These are phyloP conservation scores for Dicrurus megarhynchus DNA, from an alignment of 2,113 vertebrate species.

Conservation along the genomic window DNA sequence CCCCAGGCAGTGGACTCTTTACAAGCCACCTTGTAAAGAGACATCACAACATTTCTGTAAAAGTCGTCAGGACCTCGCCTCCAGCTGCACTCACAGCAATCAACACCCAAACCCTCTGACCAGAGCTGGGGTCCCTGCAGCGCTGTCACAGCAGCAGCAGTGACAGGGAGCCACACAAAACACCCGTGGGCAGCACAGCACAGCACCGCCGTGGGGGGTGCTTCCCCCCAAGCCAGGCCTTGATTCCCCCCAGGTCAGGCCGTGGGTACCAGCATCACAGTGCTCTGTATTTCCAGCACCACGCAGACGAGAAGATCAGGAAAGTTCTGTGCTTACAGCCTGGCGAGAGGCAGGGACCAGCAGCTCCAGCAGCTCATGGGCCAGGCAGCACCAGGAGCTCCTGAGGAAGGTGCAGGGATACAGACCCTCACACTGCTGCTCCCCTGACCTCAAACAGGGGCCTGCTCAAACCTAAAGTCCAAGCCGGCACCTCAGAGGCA, in stretches of 20 bases:
- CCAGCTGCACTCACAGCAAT: not conserved
- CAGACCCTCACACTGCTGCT: not conserved
- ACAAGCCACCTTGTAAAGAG: not conserved
- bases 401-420: not conserved
- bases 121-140: not conserved
- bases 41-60: fast-evolving
- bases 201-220: not conserved
- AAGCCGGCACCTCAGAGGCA: not conserved
- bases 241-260: not conserved
- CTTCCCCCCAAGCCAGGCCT: too few relatives aligned
- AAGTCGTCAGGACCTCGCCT: not conserved
- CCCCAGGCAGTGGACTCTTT: not conserved
- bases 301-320: not conserved
- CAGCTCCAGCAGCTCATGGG: not conserved
- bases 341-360: not conserved
- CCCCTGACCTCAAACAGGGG: not conserved
- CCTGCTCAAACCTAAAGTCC: not conserved
- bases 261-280: not conserved
- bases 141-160: not conserved
- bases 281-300: not conserved
- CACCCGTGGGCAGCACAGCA: not conserved
- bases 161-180: not conserved
- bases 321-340: not conserved
- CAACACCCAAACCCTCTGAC: not conserved
- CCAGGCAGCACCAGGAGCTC: not conserved